Evolutionary conservation across 2,113 vertebrate species (phyloP).

Genomic region (Oncorhynchus nerka): DNA sequence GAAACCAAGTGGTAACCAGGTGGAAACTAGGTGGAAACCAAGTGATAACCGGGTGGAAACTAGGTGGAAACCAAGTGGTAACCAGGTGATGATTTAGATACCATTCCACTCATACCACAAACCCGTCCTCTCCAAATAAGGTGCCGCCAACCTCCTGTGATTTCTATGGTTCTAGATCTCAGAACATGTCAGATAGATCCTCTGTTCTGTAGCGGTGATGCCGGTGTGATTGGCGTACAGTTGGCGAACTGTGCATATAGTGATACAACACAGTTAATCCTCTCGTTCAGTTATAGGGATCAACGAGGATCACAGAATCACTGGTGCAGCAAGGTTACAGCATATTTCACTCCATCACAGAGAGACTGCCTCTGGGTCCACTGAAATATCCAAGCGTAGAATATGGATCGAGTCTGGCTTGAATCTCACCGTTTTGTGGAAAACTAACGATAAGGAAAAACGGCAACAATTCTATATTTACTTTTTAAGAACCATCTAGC

Average conservation of each 20-base stretch:
- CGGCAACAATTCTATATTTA: background rate
- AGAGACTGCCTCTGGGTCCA: conserved; percentile 5
- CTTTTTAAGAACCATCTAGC: no score
- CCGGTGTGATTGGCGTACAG: conserved; percentile 34
- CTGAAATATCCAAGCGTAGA: no score
- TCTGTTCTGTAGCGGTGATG: conserved; percentile 47
- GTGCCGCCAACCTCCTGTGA: no score
- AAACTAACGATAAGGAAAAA: background rate
- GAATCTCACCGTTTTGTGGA: background rate
- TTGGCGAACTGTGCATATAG: conserved; percentile 8
- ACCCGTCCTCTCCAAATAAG: no score
- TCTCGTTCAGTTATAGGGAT: conserved; percentile 57
- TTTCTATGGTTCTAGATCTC: no score
- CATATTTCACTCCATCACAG: conserved; percentile 21
- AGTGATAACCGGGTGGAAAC: no score
- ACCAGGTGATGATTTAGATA: no score
- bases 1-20: no score
- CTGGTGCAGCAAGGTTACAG: conserved; percentile 43
- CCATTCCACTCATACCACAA: no score
- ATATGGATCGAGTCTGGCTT: background rate
- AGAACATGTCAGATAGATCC: background rate
- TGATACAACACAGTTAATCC: conserved; percentile 59
- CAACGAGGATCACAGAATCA: conserved; percentile 15
- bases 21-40: no score
- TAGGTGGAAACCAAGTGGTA: no score